Base-by-base conservation (phyloP, 2,113 vertebrate species). In the Orientallactaga bullata region DNA sequence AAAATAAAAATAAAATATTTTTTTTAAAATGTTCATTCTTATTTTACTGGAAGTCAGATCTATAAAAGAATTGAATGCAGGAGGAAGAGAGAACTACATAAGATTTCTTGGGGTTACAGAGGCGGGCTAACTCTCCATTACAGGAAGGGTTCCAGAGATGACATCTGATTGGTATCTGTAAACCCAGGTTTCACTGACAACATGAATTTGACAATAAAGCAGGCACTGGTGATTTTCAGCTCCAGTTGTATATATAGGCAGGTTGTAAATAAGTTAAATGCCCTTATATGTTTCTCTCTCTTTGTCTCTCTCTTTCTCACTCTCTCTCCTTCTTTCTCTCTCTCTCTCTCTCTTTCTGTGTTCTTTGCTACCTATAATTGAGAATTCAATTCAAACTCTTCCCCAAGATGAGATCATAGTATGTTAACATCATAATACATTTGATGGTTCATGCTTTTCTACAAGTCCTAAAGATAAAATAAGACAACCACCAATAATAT, bases 181-280 rank as follows among this genome's bases (percentile, higher is more conserved):
- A 81, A 39, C 55, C 93, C 88, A 35, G 61, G 88, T 94, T 96
- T 97, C 97, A 96, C 87, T 94, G 96, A 95, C 87, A 91, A n/a
- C 47, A 66, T 37, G 94, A 97, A 95, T 94, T 90, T 95, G 95
- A 85, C 30, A 77, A 51, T 97, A 98, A 97, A 96, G 93, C 68
- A 61, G 73, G 15, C 30, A 7, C 26, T 73, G 47, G 28, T 85
- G 90, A 76, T 15, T 85, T 83, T 93, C 58, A 85, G 47, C 77
- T 90, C 84, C 82, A 84, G 0, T 78, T 65, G 60, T 32, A 76
- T 32, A 76, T 17, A 32, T 7, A 78, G 78, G 28, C 77, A 73
- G 28, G 17, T 85, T 78, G 47, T 63, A 83, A 71, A 65, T n/a
- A 42, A 94, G 47, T 78, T 55, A 85, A 39, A 84, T 92, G 21